These are phyloP conservation scores for Drosophila mettleri DNA, from an alignment of 2,888 invertebrate species.

Conservation along the genomic window DNA sequence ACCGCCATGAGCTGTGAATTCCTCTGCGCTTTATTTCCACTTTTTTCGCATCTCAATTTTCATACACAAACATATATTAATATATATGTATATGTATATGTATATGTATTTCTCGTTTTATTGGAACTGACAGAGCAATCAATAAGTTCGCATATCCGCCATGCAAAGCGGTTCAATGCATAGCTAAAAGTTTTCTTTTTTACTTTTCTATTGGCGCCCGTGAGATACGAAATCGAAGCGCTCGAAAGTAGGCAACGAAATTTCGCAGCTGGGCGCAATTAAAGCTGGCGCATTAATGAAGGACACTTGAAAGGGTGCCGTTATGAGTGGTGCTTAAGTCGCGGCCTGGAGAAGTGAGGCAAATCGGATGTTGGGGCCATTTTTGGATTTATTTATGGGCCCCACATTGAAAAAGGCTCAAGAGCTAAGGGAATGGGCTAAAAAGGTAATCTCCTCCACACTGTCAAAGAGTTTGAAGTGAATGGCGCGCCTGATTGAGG, in stretches of 20 bases:
- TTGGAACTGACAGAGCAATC: constrained; percentile 59
- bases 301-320: constrained; percentile 23
- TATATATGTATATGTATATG: not conserved
- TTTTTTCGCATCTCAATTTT: constrained; percentile 23
- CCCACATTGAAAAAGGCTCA: not conserved
- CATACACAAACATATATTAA: not conserved
- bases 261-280: constrained; percentile 34
- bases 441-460: constrained; percentile 6
- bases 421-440: constrained; percentile 7
- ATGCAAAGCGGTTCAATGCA: constrained; percentile 59
- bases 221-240: constrained; percentile 38
- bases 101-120: constrained; percentile 8
- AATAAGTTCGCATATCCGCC: constrained; percentile 67
- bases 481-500: not conserved
- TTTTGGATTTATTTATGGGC: constrained; percentile 39
- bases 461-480: constrained; percentile 7
- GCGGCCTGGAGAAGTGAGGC: constrained; percentile 16
- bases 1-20: constrained; percentile 30
- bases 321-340: constrained; percentile 15
- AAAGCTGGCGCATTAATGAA: constrained; percentile 47
- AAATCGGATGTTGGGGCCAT: constrained; percentile 28
- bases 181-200: constrained; percentile 38
- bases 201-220: constrained; percentile 10
- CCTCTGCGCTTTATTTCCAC: not conserved
- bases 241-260: constrained; percentile 16